phyloP scores from a whole-genome alignment of 2,113 vertebrate genomes.

The Gulo gulo region DNA sequence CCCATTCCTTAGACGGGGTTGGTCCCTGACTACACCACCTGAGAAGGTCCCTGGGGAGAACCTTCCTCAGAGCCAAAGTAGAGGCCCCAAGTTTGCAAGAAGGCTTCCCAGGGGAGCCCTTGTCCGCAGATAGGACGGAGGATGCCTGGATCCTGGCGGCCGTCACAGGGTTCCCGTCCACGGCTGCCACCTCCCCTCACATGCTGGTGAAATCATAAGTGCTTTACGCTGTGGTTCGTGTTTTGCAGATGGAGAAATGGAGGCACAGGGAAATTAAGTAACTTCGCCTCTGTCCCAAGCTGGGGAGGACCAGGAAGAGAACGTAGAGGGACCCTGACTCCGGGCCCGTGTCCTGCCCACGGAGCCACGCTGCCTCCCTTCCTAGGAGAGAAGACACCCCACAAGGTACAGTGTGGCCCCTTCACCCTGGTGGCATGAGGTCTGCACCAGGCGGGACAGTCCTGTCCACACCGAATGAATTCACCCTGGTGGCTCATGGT shows the following conservation, averaged over 20 bases:
- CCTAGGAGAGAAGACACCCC: conserved; percentile 61
- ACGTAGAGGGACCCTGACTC: conserved; percentile 28
- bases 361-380: conserved; percentile 69
- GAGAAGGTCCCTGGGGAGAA: too few relatives aligned
- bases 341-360: conserved; percentile 53
- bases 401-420: conserved; percentile 51
- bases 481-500: too few relatives aligned
- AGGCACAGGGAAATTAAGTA: conserved; percentile 70
- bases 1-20: too few relatives aligned
- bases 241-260: conserved; percentile 72
- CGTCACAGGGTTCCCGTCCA: neutral
- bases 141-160: accelerated
- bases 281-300: conserved; percentile 38
- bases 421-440: accelerated
- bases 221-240: neutral
- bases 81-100: neutral
- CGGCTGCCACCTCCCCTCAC: neutral
- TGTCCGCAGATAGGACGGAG: accelerated
- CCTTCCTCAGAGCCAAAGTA: neutral
- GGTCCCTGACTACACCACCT: neutral
- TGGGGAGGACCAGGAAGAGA: conserved; percentile 53
- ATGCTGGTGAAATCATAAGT: accelerated
- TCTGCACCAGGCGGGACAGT: neutral
- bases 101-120: accelerated
- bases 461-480: too few relatives aligned